These are phyloP conservation scores for Mesochorus sp. DNA, from an alignment of 2,888 invertebrate species.

Conservation along the genomic window DNA sequence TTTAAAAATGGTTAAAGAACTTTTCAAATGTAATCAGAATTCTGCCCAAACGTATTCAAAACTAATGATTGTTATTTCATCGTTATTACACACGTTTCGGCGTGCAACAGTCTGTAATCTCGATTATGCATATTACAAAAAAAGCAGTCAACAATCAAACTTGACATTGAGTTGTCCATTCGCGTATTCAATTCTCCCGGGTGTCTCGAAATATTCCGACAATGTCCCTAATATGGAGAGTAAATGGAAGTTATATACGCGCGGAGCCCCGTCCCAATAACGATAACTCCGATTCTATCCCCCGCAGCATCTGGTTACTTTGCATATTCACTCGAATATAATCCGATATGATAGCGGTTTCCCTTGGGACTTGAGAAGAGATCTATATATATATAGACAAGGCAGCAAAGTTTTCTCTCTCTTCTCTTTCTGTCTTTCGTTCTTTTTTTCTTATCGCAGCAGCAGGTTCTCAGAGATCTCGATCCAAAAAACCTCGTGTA, in stretches of 20 bases:
- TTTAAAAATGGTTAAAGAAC: no score
- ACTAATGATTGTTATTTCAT: no score
- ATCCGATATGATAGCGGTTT: slow-evolving; percentile 57
- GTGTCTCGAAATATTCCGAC: not conserved
- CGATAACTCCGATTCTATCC: slow-evolving; percentile 42
- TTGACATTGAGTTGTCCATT: not conserved
- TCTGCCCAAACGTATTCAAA: no score
- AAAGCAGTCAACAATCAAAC: not conserved
- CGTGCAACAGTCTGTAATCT: no score
- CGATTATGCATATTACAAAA: no score
- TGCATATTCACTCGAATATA: slow-evolving; percentile 58
- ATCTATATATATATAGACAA: not conserved
- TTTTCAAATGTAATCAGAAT: no score
- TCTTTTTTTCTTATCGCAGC: slow-evolving; percentile 51
- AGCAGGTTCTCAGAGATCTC: slow-evolving; percentile 37
- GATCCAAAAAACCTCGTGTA: slow-evolving; percentile 9
- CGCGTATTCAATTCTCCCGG: not conserved
- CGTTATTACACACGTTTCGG: no score
- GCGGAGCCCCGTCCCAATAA: slow-evolving; percentile 29
- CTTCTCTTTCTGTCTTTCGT: no score
- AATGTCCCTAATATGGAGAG: slow-evolving; percentile 35
- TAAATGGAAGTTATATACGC: slow-evolving; percentile 38
- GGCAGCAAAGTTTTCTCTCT: slow-evolving; percentile 2
- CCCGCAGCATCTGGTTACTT: slow-evolving; percentile 51
- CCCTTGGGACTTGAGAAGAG: not conserved